phyloP scores from a whole-genome alignment of 30 jellyfish, hydroid and myxozoan species.

The Aurelia sp. region DNA sequence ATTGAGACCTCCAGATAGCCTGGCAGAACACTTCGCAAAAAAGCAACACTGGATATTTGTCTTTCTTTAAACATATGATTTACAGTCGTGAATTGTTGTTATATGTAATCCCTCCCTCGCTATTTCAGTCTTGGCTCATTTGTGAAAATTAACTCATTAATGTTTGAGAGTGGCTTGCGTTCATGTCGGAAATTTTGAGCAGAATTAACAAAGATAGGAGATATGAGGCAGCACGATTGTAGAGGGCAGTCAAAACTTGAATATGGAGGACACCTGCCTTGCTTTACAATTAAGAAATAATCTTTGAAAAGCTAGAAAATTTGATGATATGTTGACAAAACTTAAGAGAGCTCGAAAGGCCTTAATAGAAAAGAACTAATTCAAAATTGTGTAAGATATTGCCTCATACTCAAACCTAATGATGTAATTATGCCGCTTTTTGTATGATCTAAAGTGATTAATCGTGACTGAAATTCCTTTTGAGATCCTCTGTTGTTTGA shows the following conservation, averaged over 20 bases:
- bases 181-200: slow-evolving; percentile 51
- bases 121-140: no score
- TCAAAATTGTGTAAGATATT: slow-evolving; percentile 18
- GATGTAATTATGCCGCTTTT: background rate
- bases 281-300: background rate
- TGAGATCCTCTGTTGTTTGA: no score
- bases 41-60: no score
- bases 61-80: no score
- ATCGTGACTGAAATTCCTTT: no score
- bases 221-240: slow-evolving; percentile 35
- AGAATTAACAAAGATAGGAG: slow-evolving; percentile 22
- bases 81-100: no score
- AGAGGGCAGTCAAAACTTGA: slow-evolving; percentile 45
- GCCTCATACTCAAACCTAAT: background rate
- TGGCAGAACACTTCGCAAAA: no score
- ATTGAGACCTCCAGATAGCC: no score
- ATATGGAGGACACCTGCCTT: slow-evolving; percentile 34
- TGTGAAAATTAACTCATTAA: slow-evolving; percentile 11
- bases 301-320: slow-evolving; percentile 25
- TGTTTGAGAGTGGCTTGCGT: slow-evolving; percentile 26
- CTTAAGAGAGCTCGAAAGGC: slow-evolving; percentile 27
- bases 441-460: background rate
- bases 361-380: slow-evolving; percentile 39
- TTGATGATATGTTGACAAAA: slow-evolving; percentile 50
- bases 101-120: no score